A percentile compares a stretch with the other conserved stretches of the same genome.
Conservation (phyloP, 2,888 invertebrate species). For the Archaeoteleia sp. region DNA sequence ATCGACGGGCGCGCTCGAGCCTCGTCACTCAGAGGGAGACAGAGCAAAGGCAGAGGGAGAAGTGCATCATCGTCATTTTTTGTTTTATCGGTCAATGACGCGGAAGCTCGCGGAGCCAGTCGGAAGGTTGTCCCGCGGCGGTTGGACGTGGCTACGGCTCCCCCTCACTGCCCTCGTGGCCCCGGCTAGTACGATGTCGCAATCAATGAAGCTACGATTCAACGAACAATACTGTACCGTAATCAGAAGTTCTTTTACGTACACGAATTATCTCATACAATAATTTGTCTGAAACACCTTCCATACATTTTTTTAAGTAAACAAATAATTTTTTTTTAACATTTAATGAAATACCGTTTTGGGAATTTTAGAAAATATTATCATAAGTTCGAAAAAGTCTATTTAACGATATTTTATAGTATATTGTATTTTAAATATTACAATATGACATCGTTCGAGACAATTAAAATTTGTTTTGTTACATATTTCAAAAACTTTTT, state of each 20-base stretch:
- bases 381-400: too few relatives aligned
- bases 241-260: neutral
- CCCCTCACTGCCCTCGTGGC: slow-evolving; percentile 39
- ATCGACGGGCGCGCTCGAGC: slow-evolving; percentile 3
- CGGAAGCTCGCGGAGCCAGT: slow-evolving; percentile 27
- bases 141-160: slow-evolving; percentile 19
- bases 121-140: slow-evolving; percentile 38
- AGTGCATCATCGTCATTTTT: slow-evolving; percentile 29
- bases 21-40: neutral
- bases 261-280: too few relatives aligned
- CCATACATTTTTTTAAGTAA: too few relatives aligned
- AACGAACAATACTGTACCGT: slow-evolving; percentile 66
- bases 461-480: too few relatives aligned
- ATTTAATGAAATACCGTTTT: too few relatives aligned
- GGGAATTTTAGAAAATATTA: too few relatives aligned
- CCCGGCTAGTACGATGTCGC: slow-evolving; percentile 67
- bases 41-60: neutral
- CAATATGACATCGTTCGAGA: too few relatives aligned
- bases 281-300: too few relatives aligned
- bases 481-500: too few relatives aligned
- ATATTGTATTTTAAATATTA: too few relatives aligned
- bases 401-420: too few relatives aligned
- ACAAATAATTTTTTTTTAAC: too few relatives aligned
- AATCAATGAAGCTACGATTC: slow-evolving; percentile 74
- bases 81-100: slow-evolving; percentile 45